phyloP scores from a whole-genome alignment of 2,888 invertebrate species.

The Lasioglossum figueresi region DNA sequence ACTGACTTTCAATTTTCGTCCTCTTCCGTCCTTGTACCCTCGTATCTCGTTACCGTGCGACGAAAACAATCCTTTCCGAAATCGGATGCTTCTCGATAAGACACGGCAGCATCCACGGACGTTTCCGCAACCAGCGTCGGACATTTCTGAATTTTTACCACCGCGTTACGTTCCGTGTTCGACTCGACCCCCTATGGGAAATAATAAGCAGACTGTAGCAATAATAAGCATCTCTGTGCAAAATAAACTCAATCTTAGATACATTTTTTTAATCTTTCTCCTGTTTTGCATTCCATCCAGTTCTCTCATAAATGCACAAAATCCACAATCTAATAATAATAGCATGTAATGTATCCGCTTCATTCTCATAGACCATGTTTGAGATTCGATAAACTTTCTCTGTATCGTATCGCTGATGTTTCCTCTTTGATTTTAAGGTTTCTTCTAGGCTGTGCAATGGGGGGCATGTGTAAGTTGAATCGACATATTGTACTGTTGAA shows the following conservation, averaged over 20 bases:
- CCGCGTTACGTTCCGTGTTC: background rate
- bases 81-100: conserved; percentile 22
- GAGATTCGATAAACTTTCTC: background rate
- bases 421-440: conserved; percentile 68
- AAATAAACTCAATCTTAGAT: background rate
- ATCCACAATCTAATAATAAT: background rate
- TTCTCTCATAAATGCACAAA: background rate
- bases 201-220: background rate
- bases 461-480: conserved; percentile 77
- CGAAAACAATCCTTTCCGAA: conserved; percentile 27
- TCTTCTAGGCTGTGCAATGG: conserved; percentile 79
- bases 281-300: background rate
- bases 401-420: background rate
- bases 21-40: background rate
- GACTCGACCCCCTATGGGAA: background rate
- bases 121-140: conserved; percentile 18
- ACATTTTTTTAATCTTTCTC: background rate
- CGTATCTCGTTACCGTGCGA: conserved; percentile 6
- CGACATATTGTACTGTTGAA: background rate
- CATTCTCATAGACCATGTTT: background rate
- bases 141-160: background rate
- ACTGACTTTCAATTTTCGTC: conserved; percentile 8
- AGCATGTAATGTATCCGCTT: conserved; percentile 21
- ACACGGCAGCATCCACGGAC: conserved; percentile 17
- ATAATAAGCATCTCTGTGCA: no score